Evolutionary conservation across 2,888 invertebrate genomes (phyloP).

Genomic region (Rhogogaster chlorosoma): DNA sequence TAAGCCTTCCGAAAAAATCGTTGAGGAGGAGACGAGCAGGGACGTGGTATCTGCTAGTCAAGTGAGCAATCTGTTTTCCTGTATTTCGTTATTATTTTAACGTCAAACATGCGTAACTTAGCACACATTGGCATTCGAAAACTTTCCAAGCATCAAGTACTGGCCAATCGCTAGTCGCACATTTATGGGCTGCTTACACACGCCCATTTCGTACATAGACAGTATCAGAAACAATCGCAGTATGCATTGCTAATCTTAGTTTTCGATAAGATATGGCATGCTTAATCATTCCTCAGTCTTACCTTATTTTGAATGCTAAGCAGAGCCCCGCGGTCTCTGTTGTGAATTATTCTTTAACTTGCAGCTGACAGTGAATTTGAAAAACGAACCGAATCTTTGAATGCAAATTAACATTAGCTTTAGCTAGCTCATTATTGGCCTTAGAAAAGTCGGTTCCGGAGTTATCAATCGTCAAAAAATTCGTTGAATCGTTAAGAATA

Average conservation of each 20-base stretch:
- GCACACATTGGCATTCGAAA: neutral
- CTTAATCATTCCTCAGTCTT: slow-evolving; percentile 28
- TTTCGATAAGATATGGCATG: slow-evolving; percentile 40
- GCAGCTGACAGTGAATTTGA: neutral
- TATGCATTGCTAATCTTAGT: slow-evolving; percentile 42
- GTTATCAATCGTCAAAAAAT: neutral
- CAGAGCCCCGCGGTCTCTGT: neutral
- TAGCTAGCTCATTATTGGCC: neutral
- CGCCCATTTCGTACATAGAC: neutral
- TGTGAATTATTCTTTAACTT: slow-evolving; percentile 6
- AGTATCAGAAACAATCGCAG: slow-evolving; percentile 23
- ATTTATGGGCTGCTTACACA: neutral
- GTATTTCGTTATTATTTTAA: neutral
- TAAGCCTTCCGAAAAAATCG: slow-evolving; percentile 77
- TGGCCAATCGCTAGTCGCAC: neutral
- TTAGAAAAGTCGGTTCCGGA: neutral
- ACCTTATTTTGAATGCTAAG: slow-evolving; percentile 30
- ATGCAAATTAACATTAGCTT: neutral
- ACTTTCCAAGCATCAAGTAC: neutral
- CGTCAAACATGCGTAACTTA: slow-evolving; percentile 10
- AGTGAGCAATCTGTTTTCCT: slow-evolving; percentile 61
- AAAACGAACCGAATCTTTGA: neutral
- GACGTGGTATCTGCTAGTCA: slow-evolving; percentile 77
- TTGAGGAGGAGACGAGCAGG: slow-evolving; percentile 76
- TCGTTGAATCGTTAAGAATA: neutral